Conservation (phyloP, 2,113 vertebrate genomes). For the Dipodomys spectabilis region DNA sequence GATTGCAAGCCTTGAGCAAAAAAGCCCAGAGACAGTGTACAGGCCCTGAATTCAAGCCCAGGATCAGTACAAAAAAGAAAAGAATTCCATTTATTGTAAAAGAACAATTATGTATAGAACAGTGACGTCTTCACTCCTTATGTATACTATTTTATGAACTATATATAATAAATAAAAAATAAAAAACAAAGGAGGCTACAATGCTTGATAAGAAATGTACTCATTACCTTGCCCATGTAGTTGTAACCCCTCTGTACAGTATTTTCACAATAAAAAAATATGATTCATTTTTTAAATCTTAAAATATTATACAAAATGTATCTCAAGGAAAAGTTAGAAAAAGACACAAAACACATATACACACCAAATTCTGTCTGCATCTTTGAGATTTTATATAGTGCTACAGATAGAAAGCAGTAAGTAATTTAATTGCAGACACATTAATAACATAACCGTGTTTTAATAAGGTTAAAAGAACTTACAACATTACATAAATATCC, state of each 20-base stretch:
- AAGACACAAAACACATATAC: not conserved
- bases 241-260: no score
- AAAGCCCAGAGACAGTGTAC: no score
- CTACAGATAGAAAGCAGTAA: constrained; percentile 7
- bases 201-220: no score
- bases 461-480: not conserved
- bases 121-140: not conserved
- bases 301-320: constrained; percentile 32
- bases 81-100: constrained; percentile 3
- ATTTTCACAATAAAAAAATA: no score
- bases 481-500: not conserved
- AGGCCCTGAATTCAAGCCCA: no score
- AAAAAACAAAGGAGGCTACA: not conserved
- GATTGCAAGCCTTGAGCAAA: no score
- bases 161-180: constrained; percentile 12
- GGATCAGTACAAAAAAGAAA: no score
- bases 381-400: not conserved
- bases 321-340: constrained; percentile 18
- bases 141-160: not conserved
- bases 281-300: constrained; percentile 34
- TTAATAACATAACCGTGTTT: constrained; percentile 30
- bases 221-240: no score
- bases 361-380: not conserved
- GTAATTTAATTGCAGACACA: constrained; percentile 30
- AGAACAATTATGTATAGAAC: constrained; percentile 22